Evolutionary conservation across 2,113 vertebrate genomes (phyloP), one percentile per base, ranked within the genome.

Genomic region (Nettapus auritus): DNA sequence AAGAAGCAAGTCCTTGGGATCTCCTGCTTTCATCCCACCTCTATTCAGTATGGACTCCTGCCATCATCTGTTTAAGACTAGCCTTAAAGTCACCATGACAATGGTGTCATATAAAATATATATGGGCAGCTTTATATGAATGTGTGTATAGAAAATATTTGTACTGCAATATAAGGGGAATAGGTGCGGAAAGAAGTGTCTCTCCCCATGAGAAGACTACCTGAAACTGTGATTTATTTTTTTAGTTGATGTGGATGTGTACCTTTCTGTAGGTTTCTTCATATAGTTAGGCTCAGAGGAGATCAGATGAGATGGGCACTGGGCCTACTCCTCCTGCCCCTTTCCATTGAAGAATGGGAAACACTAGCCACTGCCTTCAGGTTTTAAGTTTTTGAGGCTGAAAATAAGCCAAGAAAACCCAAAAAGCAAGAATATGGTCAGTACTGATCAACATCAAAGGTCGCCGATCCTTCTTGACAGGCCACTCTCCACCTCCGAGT

Each of bases 401-500:
- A 64, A 63, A n/a, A 38, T 38, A 38, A 62, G 60, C 11, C 60
- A 63, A 64, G 36, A 64, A 64, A 64, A 64, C 11, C 18, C 62
- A 8, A 40, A 64, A 64, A 40, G 7, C 62, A 40, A 64, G 36
- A 64, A 40, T 36, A 64, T 40, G 38, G 38, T 64, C 62, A 64
- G 19, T 26, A 18, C 23, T 28, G 36, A 38, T 26, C 62, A 63
- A 40, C 7, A 12, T 6, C 19, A 38, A 64, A 29, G 17, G 36
- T 29, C 38, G 3, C 16, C 1, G 23, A 80, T 19, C 21, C 59
- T 94, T 95, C 93, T 74, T 82, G 94, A 89, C 64, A 84, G n/a
- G 53, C n/a, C 9, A 14, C 92, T 96, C 89, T 92, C 93, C 97
- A 97, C 97, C 96, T 91, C 8, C 68, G 68, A 76, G 85, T 98